Percentiles rank a stretch among this genome's conserved stretches.
Conservation (phyloP, 2,797 vertebrate genomes). For the Sebastes itinus region DNA sequence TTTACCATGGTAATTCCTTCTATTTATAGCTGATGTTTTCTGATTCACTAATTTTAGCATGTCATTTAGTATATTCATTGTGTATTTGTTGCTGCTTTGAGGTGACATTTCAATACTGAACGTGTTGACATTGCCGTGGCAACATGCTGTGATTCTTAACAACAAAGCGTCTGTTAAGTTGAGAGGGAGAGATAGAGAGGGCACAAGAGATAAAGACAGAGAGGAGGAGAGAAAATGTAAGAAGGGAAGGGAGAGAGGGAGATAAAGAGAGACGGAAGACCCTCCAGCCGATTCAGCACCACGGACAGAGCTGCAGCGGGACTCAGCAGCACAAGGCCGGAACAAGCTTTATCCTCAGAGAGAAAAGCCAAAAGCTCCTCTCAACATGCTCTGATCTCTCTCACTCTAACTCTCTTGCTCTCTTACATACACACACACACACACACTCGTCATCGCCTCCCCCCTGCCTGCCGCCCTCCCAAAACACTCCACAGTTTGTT, state of each 20-base stretch:
- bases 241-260: conserved; percentile 11
- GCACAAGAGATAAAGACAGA: conserved; percentile 23
- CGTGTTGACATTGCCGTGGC: conserved; percentile 13
- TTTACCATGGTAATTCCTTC: not conserved
- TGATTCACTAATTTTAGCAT: not conserved
- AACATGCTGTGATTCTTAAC: conserved; percentile 22
- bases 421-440: conserved; percentile 15
- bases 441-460: not conserved
- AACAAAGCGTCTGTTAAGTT: conserved; percentile 23
- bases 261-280: conserved; percentile 47
- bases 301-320: conserved; percentile 59
- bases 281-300: conserved; percentile 71
- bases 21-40: not conserved
- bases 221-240: not conserved
- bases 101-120: not conserved
- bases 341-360: conserved; percentile 75
- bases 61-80: not conserved
- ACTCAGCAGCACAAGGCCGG: conserved; percentile 67
- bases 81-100: not conserved
- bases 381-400: conserved; percentile 72
- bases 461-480: not conserved
- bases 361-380: conserved; percentile 75
- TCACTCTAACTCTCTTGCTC: conserved; percentile 40
- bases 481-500: conserved; percentile 22
- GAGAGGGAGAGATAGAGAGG: conserved; percentile 21